phyloP scores from a whole-genome alignment of 2,113 vertebrate species.

The Bubalus kerabau region DNA sequence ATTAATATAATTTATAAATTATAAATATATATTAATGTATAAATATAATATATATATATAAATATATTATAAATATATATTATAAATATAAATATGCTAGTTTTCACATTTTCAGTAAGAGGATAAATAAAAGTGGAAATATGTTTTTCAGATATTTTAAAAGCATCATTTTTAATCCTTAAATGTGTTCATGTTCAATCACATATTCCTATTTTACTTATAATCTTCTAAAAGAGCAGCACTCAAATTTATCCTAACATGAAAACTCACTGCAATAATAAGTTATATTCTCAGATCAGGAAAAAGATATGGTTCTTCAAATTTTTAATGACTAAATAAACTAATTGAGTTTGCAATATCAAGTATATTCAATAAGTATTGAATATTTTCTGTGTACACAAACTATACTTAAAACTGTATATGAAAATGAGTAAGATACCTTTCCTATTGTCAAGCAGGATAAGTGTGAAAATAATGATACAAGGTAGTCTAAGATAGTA shows the following conservation, averaged over 20 bases:
- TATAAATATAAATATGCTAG: slow-evolving; percentile 34
- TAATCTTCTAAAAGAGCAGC: neutral
- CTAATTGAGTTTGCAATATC: neutral
- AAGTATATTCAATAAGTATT: slow-evolving; percentile 17
- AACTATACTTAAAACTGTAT: neutral
- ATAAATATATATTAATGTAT: too few species aligned
- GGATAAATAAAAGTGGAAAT: slow-evolving; percentile 40
- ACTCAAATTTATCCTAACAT: neutral
- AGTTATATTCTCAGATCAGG: neutral
- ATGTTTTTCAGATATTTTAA: neutral
- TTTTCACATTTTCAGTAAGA: slow-evolving; percentile 73
- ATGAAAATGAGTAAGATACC: neutral
- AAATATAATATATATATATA: too few species aligned
- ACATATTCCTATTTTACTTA: neutral
- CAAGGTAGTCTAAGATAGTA: neutral
- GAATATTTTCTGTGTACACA: neutral
- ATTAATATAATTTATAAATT: too few species aligned
- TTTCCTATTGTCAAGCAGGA: neutral
- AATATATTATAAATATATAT: neutral
- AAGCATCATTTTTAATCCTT: neutral
- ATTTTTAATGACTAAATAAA: slow-evolving; percentile 10
- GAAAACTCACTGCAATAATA: neutral
- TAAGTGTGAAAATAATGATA: neutral
- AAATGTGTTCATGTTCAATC: neutral
- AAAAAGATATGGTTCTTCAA: neutral